Conservation (phyloP, 2,113 vertebrate species). For the Brachyistius frenatus region DNA sequence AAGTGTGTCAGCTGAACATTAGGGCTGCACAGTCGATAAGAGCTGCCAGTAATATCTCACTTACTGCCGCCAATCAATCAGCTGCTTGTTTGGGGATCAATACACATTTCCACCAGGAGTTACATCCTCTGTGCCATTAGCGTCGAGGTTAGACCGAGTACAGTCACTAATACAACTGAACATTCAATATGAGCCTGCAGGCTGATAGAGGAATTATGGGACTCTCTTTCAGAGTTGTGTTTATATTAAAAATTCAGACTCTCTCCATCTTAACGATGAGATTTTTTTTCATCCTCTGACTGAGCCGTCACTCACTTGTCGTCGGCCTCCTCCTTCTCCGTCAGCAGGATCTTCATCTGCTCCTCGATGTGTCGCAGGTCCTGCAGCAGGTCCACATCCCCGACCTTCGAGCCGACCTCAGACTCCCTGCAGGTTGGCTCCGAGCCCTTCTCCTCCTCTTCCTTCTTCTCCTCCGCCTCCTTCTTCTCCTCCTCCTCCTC, state of each 20-base stretch:
- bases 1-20: conserved; percentile 43
- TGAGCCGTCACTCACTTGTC: conserved; percentile 85
- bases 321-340: conserved; percentile 92
- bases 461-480: conserved; percentile 13
- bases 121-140: conserved; percentile 65
- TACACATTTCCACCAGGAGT: conserved; percentile 78
- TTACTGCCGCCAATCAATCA: conserved; percentile 65
- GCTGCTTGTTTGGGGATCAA: conserved; percentile 72
- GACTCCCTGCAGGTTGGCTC: conserved; percentile 37
- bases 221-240: no score
- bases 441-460: background rate
- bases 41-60: conserved; percentile 57
- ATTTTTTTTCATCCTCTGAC: no score
- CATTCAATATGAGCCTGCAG: no score
- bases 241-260: background rate
- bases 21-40: conserved; percentile 64
- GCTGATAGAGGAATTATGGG: no score
- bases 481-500: conserved; percentile 69
- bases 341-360: conserved; percentile 91
- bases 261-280: no score
- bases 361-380: conserved; percentile 93
- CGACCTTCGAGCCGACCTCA: conserved; percentile 53
- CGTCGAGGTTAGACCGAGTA: background rate
- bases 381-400: conserved; percentile 82
- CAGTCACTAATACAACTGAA: background rate